Percentiles rank a stretch among this genome's conserved stretches.
These are phyloP conservation scores for Phodopus roborovskii DNA, from an alignment of 2,113 vertebrate species.

Conservation along the genomic window DNA sequence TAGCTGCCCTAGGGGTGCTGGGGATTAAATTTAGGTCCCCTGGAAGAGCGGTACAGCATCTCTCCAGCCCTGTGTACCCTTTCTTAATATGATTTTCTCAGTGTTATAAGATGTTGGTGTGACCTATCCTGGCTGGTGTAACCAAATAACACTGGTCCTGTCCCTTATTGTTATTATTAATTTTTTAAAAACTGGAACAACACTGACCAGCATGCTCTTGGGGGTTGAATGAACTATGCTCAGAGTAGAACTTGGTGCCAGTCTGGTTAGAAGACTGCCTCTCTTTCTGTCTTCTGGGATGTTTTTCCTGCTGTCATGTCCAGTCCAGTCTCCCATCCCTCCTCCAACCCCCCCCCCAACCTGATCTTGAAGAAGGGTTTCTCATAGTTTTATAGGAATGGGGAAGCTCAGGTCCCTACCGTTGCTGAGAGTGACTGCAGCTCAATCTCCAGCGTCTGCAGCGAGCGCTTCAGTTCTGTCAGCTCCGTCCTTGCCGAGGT, in stretches of 20 bases:
- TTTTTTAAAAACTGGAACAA: background rate
- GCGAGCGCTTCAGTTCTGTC: slow-evolving; percentile 82
- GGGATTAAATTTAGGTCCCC: too few species aligned
- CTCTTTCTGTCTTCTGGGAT: background rate
- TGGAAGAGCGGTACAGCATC: too few species aligned
- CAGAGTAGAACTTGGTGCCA: background rate
- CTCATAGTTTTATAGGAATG: background rate
- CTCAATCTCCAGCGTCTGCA: slow-evolving; percentile 87
- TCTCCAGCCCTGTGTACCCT: background rate
- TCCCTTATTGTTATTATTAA: background rate
- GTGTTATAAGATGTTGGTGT: background rate
- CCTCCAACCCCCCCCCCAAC: too few species aligned
- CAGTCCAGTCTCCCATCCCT: too few species aligned
- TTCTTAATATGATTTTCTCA: background rate
- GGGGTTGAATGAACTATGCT: background rate
- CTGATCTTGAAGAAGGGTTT: too few species aligned
- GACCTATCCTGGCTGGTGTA: background rate
- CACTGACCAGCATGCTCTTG: background rate
- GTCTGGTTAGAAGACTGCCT: background rate
- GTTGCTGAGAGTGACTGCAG: slow-evolving; percentile 78
- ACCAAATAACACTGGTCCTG: fast-evolving
- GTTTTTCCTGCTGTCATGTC: background rate
- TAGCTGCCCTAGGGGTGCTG: background rate
- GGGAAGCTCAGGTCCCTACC: slow-evolving; percentile 78
- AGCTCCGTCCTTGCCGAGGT: slow-evolving; percentile 76